Base-by-base conservation (phyloP, 2,888 invertebrate genomes). In the Cheilosia vulpina region DNA sequence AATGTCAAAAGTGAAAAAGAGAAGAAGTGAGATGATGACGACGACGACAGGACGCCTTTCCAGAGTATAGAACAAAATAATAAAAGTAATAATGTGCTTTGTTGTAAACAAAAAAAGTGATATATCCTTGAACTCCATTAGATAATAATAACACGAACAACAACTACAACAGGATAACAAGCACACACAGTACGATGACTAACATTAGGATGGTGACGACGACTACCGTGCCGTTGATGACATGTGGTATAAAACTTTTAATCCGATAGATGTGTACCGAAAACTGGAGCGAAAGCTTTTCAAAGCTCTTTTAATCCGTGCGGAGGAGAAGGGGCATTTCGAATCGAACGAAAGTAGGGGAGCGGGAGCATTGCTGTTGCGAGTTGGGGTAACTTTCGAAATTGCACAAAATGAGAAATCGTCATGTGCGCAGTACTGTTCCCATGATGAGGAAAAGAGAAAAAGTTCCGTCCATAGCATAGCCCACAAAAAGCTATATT, bases 61-160 rank as follows among this genome's bases (percentile, higher is more conserved):
- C 24, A 27, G 45, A 19, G n/a, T 52, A 45, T 24, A 65, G 47
- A 65, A 65, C 13, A 31, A 52, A 77, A 53, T 19, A 66, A 72
- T 17, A 57, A 72, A 72, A 68, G 55, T 72, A 68, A 83, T 78
- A 72, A 77, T 72, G 60, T 66, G 24, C 71, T 60, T 55, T 27
- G 66, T 62, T 72, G 72, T 77, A 66, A 78, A 55, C 41, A 65
- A 72, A 82, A 58, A 66, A 55, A 34, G 72, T 55, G 60, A 60
- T 27, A 62, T 78, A 83, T 83, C 73, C 78, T 83, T 83, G 78
- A 83, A 83, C 78, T 78, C 60, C 57, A 78, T 78, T 78, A 63
- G 83, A 83, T 68, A 72, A 73, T 83, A 66, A 76, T 65, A 65
- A 76, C 58, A 58, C 47, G 24, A 69, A 77, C 65, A 83, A 63